phyloP scores from a whole-genome alignment of 2,113 vertebrate genomes.

The Neolamprologus fasciatus region DNA sequence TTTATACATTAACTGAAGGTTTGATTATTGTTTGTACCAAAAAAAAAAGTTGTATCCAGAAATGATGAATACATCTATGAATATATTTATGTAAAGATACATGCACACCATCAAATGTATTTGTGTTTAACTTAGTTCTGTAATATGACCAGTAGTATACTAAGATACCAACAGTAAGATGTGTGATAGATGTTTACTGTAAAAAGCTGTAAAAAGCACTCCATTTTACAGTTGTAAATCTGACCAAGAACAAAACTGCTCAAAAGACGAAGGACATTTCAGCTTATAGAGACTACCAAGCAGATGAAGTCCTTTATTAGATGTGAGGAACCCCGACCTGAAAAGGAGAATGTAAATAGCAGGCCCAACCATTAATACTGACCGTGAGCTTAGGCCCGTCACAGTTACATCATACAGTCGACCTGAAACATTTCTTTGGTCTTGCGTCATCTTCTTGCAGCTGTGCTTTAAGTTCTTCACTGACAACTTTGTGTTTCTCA shows the following conservation, averaged over 20 bases:
- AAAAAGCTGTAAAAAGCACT: background rate
- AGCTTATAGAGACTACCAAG: background rate
- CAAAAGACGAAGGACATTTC: background rate
- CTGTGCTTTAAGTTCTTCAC: background rate
- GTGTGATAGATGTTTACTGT: background rate
- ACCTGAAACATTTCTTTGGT: constrained; percentile 16
- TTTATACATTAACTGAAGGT: background rate
- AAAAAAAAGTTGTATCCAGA: background rate
- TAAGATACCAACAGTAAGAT: background rate
- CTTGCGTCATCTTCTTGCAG: constrained; percentile 41
- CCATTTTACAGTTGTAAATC: background rate
- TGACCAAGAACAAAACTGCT: background rate
- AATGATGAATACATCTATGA: background rate
- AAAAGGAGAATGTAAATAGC: background rate
- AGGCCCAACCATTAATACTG: background rate
- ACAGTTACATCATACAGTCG: constrained; percentile 43
- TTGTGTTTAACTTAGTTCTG: background rate
- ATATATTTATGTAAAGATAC: background rate
- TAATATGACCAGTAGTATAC: background rate
- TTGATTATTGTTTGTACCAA: background rate
- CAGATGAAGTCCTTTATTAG: background rate
- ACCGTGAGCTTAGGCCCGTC: background rate
- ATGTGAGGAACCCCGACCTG: background rate
- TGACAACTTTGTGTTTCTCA: background rate
- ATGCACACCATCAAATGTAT: background rate